Conservation (phyloP, 2,113 vertebrate species). For the Malaclemys terrapin region DNA sequence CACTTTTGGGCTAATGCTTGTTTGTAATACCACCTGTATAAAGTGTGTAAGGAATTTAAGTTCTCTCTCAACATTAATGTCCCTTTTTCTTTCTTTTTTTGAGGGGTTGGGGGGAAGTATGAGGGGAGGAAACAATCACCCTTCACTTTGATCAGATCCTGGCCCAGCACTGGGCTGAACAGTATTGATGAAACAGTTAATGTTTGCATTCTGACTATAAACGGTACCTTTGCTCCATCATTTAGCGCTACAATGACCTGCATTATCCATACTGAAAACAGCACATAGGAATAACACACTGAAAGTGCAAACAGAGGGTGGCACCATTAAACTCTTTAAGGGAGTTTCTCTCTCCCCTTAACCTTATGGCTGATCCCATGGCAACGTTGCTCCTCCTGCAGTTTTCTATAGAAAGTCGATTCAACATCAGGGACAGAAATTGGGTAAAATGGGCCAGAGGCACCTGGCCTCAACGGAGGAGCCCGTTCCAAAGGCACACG, state of each 20-base stretch:
- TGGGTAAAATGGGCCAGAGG: neutral
- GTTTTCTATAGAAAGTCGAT: neutral
- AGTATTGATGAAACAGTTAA: neutral
- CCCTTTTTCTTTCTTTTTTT: neutral
- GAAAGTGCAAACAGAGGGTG: neutral
- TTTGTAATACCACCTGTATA: neutral
- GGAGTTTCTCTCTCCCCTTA: neutral
- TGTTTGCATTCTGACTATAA: neutral
- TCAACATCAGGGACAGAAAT: neutral
- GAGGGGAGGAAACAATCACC: neutral
- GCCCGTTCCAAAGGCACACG: neutral
- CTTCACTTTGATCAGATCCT: neutral
- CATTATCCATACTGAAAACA: neutral
- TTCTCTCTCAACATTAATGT: neutral
- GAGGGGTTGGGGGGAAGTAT: no score
- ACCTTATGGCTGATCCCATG: neutral
- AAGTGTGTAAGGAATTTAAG: accelerated
- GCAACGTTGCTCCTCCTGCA: neutral
- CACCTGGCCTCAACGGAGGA: conserved; percentile 7
- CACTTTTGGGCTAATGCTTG: accelerated
- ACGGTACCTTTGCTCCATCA: neutral
- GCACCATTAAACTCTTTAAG: neutral
- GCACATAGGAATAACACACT: neutral
- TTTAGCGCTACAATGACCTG: neutral
- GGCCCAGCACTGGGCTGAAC: neutral